Conservation (phyloP, 2,797 vertebrate genomes). For the Podarcis siculus region DNA sequence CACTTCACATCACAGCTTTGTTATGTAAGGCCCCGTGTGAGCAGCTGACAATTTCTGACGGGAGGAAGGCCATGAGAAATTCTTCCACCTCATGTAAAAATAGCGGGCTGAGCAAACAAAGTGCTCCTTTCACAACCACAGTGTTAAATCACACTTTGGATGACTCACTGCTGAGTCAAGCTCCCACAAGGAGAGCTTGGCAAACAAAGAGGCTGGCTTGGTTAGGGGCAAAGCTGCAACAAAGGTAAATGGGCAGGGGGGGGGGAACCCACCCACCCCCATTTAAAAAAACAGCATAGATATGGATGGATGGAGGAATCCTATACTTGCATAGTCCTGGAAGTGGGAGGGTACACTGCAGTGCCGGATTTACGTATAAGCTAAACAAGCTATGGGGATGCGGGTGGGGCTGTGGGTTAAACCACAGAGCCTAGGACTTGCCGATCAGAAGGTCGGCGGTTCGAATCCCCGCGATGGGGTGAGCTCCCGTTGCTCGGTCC, state of each 20-base stretch:
- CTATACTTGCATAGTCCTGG: neutral
- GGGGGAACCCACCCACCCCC: no score
- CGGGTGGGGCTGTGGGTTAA: no score
- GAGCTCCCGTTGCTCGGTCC: no score
- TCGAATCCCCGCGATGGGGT: no score
- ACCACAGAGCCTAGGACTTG: no score
- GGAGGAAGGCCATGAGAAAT: neutral
- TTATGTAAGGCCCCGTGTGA: slow-evolving; percentile 22
- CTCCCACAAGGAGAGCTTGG: neutral
- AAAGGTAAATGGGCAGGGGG: neutral
- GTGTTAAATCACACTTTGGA: slow-evolving; percentile 25
- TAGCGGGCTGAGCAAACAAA: neutral
- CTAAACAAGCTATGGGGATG: no score
- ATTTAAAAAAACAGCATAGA: neutral
- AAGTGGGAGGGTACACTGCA: no score
- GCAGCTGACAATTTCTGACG: neutral
- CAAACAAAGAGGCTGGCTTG: neutral
- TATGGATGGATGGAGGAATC: neutral
- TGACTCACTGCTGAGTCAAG: slow-evolving; percentile 29
- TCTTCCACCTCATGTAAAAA: slow-evolving; percentile 14
- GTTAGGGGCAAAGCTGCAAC: neutral
- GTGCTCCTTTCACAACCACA: neutral
- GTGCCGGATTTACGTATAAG: no score
- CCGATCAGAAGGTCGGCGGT: no score
- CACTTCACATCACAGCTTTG: slow-evolving; percentile 14